Conservation (phyloP, 2,888 invertebrate genomes). For the Mactromeris polynyma region DNA sequence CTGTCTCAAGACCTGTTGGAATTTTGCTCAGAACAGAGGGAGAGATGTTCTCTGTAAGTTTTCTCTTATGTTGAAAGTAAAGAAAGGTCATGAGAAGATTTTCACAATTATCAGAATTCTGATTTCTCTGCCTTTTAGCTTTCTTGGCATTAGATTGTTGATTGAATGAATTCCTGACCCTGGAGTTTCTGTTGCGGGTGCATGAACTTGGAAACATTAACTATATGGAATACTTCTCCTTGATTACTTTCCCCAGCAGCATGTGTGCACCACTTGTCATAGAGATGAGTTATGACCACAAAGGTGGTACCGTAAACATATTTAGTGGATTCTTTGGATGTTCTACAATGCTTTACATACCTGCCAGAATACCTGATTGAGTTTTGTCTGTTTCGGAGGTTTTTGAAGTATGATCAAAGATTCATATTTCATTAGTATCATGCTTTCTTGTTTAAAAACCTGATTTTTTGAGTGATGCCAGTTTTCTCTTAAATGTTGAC, state of each 20-base stretch:
- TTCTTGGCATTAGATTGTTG: conserved; percentile 3
- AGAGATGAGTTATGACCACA: conserved; percentile 17
- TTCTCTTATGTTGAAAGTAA: not conserved
- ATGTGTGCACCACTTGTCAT: conserved; percentile 21
- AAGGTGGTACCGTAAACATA: not conserved
- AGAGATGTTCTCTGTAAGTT: not conserved
- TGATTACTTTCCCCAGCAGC: not conserved
- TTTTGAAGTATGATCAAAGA: not conserved
- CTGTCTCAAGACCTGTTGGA: not conserved
- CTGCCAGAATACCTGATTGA: conserved; percentile 8
- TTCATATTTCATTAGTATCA: not conserved
- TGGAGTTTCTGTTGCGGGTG: not conserved
- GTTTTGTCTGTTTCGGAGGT: not conserved
- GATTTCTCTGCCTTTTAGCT: not conserved
- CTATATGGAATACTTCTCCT: not conserved
- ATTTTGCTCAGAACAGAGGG: not conserved
- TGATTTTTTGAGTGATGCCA: not conserved
- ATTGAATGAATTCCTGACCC: conserved; percentile 14
- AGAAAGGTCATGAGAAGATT: not conserved
- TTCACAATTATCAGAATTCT: not conserved
- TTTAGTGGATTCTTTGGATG: not conserved
- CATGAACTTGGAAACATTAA: not conserved
- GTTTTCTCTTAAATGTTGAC: not conserved
- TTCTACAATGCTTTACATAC: not conserved
- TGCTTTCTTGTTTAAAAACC: not conserved